Evolutionary conservation across 2,797 vertebrate genomes (phyloP).

Genomic region (Parambassis ranga): DNA sequence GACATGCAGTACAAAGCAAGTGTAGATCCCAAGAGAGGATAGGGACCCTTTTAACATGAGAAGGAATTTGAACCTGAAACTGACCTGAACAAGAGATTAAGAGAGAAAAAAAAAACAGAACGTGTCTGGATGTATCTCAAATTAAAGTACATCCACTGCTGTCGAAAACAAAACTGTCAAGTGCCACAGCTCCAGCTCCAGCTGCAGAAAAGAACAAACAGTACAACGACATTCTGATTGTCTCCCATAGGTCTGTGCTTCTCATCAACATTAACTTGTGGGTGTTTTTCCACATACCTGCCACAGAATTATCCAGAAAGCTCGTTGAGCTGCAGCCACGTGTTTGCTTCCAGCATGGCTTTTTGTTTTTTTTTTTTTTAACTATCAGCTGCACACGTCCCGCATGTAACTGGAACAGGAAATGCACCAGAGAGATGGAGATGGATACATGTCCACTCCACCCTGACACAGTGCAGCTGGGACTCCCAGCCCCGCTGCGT

Average conservation of each 20-base stretch:
- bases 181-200: constrained; percentile 42
- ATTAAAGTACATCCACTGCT: constrained; percentile 15
- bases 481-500: constrained; percentile 21
- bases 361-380: too few relatives aligned
- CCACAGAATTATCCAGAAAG: constrained; percentile 6
- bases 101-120: constrained; percentile 4
- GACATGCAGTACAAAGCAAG: constrained; percentile 8
- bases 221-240: constrained; percentile 17
- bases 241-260: constrained; percentile 42
- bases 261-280: constrained; percentile 41
- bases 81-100: constrained; percentile 3
- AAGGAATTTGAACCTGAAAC: constrained; percentile 18
- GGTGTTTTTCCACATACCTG: constrained; percentile 44
- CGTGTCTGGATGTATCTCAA: not conserved
- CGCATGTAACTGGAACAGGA: constrained; percentile 55
- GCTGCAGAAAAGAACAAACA: constrained; percentile 59
- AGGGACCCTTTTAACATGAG: not conserved
- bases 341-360: not conserved
- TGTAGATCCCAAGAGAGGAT: not conserved
- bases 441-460: constrained; percentile 52
- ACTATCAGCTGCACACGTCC: constrained; percentile 22
- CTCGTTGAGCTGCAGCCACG: not conserved
- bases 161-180: constrained; percentile 13
- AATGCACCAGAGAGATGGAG: constrained; percentile 25
- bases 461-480: constrained; percentile 63